Base-by-base conservation (phyloP, 2,797 vertebrate genomes). In the Urophycis tenuis region DNA sequence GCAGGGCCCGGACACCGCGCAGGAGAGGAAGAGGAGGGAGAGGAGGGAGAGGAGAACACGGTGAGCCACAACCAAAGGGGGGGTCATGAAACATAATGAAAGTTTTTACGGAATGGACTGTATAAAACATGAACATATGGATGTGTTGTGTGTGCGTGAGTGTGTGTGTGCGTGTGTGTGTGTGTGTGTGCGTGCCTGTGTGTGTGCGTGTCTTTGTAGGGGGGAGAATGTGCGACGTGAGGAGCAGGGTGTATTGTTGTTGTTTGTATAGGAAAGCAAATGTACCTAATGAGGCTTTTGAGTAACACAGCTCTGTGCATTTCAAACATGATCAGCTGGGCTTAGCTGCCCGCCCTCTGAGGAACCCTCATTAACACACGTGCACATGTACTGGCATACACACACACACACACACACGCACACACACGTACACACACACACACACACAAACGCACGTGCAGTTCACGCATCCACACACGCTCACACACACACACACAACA, bases 291-390 rank as follows among this genome's bases (percentile, higher is more conserved):
- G 91, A 92, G 90, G 87, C 87, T 91, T 92, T 92, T 89, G 86
- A 92, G 90, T 90, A 91, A 85, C 83, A 88, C 90, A 89, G 90
- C 89, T 89, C 87, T 84, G 88, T 81, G 86, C 85, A 85, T 91
- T 91, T 92, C 89, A 93, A 90, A 91, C 91, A 91, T 90, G 89
- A 92, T 93, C 92, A 91, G 89, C 87, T 91, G 90, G 89, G 90
- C 90, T 91, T 88, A 85, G 88, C 90, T 91, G 89, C 88, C 87
- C 88, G 85, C 85, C 91, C 92, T 92, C 92, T 90, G 86, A 92
- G 91, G 92, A 91, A 87, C 88, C 85, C 89, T 92, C 92, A 93
- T 93, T 94, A 93, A 88, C 84, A 87, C 84, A 84, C 82, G 29
- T 30, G 71, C 78, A 64, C 78, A 45, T 60, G 79, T 80, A 74